Percentiles rank a stretch among this genome's conserved stretches.
phyloP scores from a whole-genome alignment of 2,888 invertebrate genomes.

The Melipona bicolor region DNA sequence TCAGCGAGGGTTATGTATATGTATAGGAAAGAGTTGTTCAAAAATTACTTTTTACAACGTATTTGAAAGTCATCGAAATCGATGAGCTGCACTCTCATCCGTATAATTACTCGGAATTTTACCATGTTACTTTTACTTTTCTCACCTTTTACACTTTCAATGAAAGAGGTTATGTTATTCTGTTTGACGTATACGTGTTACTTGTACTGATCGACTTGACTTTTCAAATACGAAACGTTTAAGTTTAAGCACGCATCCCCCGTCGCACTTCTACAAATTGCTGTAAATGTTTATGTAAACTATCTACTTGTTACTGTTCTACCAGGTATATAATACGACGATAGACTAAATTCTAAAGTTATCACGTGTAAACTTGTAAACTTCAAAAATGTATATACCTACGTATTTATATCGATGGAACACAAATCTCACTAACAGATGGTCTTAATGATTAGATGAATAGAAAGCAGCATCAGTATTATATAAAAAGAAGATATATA shows the following conservation, averaged over 20 bases:
- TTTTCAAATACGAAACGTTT: not conserved
- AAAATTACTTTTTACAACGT: no score
- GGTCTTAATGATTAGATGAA: not conserved
- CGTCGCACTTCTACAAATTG: not conserved
- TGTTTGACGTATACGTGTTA: not conserved
- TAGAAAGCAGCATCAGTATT: no score
- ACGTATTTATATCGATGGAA: no score
- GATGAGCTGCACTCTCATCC: no score
- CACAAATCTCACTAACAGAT: not conserved
- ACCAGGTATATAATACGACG: not conserved
- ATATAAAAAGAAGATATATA: no score
- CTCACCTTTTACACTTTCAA: not conserved
- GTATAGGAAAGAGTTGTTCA: no score
- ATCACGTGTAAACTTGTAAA: not conserved
- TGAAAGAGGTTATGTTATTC: not conserved
- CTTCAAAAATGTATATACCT: not conserved
- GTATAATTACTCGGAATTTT: no score
- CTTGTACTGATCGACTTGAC: not conserved
- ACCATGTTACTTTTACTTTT: not conserved
- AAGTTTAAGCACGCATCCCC: not conserved
- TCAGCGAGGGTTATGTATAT: no score
- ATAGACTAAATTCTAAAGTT: not conserved
- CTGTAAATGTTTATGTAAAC: not conserved
- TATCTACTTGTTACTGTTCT: not conserved
- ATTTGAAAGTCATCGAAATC: no score